Base-by-base conservation (phyloP, 2,113 vertebrate genomes). In the Xenus cinereus region DNA sequence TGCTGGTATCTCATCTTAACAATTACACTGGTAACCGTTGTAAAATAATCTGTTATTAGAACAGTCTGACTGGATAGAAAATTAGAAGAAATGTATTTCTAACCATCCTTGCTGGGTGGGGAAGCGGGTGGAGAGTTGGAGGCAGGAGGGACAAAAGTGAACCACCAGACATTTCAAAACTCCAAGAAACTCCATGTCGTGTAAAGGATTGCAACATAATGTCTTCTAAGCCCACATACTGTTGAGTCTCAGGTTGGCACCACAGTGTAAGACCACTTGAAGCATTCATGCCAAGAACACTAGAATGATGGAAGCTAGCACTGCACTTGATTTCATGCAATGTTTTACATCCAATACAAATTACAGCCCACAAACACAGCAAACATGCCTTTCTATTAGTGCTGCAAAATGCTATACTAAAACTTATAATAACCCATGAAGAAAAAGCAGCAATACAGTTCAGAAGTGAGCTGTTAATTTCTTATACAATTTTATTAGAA, bases 21-120 rank as follows among this genome's bases (percentile, higher is more conserved):
- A 59, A 51, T 77, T 24, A 77, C 9, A 46, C 12, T n/a, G 9
- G 19, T 39, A 88, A 60, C 18, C 57, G 53, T 37, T 74, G 10
- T 21, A 64, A 78, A 88, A 80, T 6, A n/a, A 64, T 18, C 27
- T 46, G n/a, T 21, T 66, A 6, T 22, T 30, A 74, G 37, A 84
- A 73, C 22, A 33, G 18, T 56, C 53, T 46, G 27, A 94, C 12
- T 39, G 54, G 21, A 69, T 0, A 71, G 13, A 90, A 39, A 82
- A n/a, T 56, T 7, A n/a, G 10, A 88, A 75, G 12, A 72, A 63
- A 17, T 35, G 5, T 9, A 43, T 77, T 54, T 82, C 19, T 79
- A 89, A 91, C 3, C 0, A 3, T 8, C 14, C 6, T 6, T 78
- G 33, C 13, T 14, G 2, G 9, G 4, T 3, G 9, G 7, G 26